A percentile compares a stretch with the other conserved stretches of the same genome.
These are phyloP conservation scores for Phalanger gymnotis DNA, from an alignment of 2,797 vertebrate genomes.

Conservation along the genomic window DNA sequence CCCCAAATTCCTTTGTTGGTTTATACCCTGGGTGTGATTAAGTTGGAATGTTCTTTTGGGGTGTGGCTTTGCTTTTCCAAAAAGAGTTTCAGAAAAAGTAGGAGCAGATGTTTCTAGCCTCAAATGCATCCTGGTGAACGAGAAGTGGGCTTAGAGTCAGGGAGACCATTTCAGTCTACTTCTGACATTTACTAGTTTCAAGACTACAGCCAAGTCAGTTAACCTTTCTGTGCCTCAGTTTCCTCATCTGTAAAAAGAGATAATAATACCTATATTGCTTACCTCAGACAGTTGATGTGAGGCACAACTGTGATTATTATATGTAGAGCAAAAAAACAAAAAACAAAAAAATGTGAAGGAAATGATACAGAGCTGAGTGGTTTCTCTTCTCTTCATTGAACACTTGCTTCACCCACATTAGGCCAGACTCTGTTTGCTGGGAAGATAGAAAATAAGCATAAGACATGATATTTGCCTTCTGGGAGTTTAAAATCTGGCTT, in stretches of 20 bases:
- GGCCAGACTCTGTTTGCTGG: not conserved
- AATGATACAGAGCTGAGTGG: not conserved
- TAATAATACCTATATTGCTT: not conserved
- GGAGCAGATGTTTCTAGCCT: slow-evolving; percentile 15
- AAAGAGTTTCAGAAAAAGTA: slow-evolving; percentile 16
- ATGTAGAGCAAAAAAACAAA: not conserved
- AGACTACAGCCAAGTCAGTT: not conserved
- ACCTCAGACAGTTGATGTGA: not conserved
- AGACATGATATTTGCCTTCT: not conserved
- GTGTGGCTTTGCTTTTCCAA: slow-evolving; percentile 24
- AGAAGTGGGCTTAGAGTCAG: not conserved
- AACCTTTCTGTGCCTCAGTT: not conserved
- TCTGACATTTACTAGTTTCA: not conserved
- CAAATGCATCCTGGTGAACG: not conserved
- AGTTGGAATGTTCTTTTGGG: slow-evolving; percentile 10
- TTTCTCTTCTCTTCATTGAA: not conserved
- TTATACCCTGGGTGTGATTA: not conserved
- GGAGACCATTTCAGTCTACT: not conserved
- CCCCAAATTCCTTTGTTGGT: slow-evolving; percentile 13
- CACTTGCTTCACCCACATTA: not conserved
- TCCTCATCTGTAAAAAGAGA: not conserved
- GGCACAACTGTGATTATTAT: not conserved
- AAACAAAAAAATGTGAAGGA: not conserved
- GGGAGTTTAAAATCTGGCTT: not conserved
- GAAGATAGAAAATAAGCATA: not conserved